phyloP scores from a whole-genome alignment of 1,140 invertebrate genomes.

The Nautilus pompilius region DNA sequence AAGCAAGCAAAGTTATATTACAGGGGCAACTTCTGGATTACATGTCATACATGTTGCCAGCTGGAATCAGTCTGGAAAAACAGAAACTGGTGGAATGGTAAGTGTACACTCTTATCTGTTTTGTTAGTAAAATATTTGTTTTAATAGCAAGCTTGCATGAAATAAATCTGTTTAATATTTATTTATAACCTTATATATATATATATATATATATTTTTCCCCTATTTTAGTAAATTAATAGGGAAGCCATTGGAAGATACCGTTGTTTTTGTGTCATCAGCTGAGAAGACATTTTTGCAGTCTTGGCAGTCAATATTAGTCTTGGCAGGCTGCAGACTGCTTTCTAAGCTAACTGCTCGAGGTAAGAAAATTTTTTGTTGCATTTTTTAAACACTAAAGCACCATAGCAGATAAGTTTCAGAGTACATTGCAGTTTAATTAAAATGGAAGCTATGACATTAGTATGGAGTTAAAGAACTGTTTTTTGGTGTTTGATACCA shows the following conservation, averaged over 20 bases:
- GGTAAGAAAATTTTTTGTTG: too few species aligned
- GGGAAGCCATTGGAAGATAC: background rate
- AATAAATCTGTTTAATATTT: constrained; percentile 3
- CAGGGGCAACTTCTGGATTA: constrained; percentile 33
- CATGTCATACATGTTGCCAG: constrained; percentile 45
- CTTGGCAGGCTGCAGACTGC: background rate
- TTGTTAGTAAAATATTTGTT: background rate
- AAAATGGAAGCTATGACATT: too few species aligned
- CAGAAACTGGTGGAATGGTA: constrained; percentile 42
- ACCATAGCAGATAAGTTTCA: too few species aligned
- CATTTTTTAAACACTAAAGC: too few species aligned
- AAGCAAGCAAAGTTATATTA: background rate
- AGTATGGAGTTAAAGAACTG: too few species aligned
- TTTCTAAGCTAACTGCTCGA: too few species aligned
- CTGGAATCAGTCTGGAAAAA: constrained; percentile 50
- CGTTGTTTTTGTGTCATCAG: background rate
- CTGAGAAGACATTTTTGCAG: background rate
- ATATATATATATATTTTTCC: background rate
- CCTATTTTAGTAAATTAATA: background rate
- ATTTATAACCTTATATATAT: background rate
- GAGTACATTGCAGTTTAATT: too few species aligned
- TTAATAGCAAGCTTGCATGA: background rate
- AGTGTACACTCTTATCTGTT: constrained; percentile 3
- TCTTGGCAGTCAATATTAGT: background rate
- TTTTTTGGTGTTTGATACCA: too few species aligned